These are phyloP conservation scores for Caprella mutica DNA, from an alignment of 2,888 invertebrate species.

Conservation along the genomic window DNA sequence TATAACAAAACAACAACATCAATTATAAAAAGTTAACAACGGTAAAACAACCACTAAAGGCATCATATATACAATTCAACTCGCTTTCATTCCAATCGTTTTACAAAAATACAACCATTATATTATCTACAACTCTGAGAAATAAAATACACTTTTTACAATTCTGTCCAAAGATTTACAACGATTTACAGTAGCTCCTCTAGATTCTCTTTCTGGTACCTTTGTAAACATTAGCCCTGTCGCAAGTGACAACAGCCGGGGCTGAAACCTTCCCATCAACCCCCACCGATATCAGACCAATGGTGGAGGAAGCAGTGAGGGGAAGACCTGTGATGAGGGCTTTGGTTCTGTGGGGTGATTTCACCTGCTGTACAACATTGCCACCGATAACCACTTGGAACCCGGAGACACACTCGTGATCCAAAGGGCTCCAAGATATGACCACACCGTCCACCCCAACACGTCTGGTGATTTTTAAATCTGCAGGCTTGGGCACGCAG, in stretches of 20 bases:
- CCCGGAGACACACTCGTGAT: constrained; percentile 30
- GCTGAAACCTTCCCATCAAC: constrained; percentile 28
- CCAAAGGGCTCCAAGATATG: constrained; percentile 28
- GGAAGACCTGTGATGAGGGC: constrained; percentile 30
- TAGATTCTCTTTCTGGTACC: too few species aligned
- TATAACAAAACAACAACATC: too few species aligned
- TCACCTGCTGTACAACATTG: constrained; percentile 27
- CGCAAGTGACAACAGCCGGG: constrained; percentile 24
- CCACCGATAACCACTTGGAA: constrained; percentile 32
- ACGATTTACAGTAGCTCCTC: too few species aligned
- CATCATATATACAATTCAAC: too few species aligned
- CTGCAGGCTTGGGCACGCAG: constrained; percentile 25
- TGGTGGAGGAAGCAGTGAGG: constrained; percentile 18
- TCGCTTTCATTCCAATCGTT: too few species aligned
- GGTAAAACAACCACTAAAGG: too few species aligned
- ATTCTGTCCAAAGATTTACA: too few species aligned
- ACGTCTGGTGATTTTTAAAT: constrained; percentile 28
- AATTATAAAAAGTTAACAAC: too few species aligned
- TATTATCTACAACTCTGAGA: too few species aligned
- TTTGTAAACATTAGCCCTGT: too few species aligned
- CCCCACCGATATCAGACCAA: constrained; percentile 26
- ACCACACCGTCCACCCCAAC: constrained; percentile 32
- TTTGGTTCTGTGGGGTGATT: constrained; percentile 31
- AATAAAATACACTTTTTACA: too few species aligned
- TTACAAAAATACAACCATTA: too few species aligned